A percentile compares a stretch with the other conserved stretches of the same genome.
These are phyloP conservation scores for Limonius californicus DNA, from an alignment of 1,140 invertebrate genomes.

Conservation along the genomic window DNA sequence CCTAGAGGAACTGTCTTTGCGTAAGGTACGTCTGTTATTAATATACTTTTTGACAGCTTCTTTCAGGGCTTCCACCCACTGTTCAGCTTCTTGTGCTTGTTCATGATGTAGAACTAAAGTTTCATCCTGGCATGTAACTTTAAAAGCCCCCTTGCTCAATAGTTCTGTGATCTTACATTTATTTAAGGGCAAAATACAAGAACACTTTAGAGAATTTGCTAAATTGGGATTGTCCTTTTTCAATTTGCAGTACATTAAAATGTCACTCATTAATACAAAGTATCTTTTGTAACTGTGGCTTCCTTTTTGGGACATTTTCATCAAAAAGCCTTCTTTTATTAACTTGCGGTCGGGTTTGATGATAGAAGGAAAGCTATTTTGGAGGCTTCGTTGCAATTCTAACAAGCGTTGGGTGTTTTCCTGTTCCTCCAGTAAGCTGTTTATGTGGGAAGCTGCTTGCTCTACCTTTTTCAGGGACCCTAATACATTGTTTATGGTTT, in stretches of 20 bases:
- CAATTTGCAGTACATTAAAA: constrained; percentile 60
- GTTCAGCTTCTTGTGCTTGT: constrained; percentile 50
- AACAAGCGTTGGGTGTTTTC: constrained; percentile 67
- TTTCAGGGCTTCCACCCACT: constrained; percentile 56
- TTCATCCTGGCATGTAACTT: constrained; percentile 52
- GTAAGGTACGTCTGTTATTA: constrained; percentile 56
- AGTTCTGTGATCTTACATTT: constrained; percentile 58
- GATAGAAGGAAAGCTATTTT: constrained; percentile 58
- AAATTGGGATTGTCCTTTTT: constrained; percentile 39
- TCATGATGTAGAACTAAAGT: constrained; percentile 56
- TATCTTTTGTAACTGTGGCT: constrained; percentile 48
- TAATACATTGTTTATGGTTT: no score
- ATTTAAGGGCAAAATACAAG: constrained; percentile 57
- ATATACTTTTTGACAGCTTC: constrained; percentile 54
- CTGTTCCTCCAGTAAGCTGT: constrained; percentile 65
- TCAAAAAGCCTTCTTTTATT: constrained; percentile 65
- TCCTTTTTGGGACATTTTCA: constrained; percentile 56
- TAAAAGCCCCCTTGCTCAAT: constrained; percentile 51
- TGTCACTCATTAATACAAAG: constrained; percentile 55
- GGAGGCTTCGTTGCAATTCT: constrained; percentile 61
- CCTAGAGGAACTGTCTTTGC: constrained; percentile 58
- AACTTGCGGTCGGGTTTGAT: constrained; percentile 65
- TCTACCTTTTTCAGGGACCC: constrained; percentile 65
- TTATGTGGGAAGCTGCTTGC: constrained; percentile 66
- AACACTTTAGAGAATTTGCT: constrained; percentile 53